Conservation (phyloP, 2,113 vertebrate genomes). For the Circaetus cinerascens region DNA sequence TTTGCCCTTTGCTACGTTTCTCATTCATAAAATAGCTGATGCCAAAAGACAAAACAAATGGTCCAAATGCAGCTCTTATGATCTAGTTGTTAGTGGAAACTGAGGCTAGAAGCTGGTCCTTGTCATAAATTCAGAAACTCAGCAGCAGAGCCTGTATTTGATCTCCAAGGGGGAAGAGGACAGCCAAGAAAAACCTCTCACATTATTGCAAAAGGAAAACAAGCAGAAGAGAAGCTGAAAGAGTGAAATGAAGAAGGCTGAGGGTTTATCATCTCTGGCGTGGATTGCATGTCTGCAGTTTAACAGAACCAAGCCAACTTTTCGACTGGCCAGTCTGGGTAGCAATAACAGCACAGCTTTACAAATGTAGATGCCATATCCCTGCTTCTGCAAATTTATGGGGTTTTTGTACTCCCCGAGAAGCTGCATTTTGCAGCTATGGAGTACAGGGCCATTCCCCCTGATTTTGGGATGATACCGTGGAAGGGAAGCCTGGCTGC, state of each 20-base stretch:
- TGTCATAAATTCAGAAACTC: not conserved
- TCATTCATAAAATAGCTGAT: conserved; percentile 3
- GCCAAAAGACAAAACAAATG: conserved; percentile 12
- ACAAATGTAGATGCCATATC: not conserved
- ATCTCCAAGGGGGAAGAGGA: not conserved
- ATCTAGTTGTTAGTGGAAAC: conserved; percentile 22
- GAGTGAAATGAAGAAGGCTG: not conserved
- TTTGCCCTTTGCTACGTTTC: not conserved
- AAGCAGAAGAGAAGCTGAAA: not conserved
- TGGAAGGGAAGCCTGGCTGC: not conserved
- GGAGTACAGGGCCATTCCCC: not conserved
- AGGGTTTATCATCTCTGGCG: not conserved
- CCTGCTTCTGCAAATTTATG: not conserved
- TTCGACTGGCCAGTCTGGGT: not conserved
- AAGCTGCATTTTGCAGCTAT: not conserved
- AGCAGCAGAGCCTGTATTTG: not conserved
- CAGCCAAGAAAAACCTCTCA: not conserved
- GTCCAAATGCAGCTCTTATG: not conserved
- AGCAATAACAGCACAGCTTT: not conserved
- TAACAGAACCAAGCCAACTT: not conserved
- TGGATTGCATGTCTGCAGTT: not conserved
- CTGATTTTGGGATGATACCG: not conserved
- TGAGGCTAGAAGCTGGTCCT: not conserved
- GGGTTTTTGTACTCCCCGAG: not conserved
- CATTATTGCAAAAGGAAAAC: not conserved